phyloP scores from a whole-genome alignment of 1,140 invertebrate genomes.

The Caenorhabditis brenneri region DNA sequence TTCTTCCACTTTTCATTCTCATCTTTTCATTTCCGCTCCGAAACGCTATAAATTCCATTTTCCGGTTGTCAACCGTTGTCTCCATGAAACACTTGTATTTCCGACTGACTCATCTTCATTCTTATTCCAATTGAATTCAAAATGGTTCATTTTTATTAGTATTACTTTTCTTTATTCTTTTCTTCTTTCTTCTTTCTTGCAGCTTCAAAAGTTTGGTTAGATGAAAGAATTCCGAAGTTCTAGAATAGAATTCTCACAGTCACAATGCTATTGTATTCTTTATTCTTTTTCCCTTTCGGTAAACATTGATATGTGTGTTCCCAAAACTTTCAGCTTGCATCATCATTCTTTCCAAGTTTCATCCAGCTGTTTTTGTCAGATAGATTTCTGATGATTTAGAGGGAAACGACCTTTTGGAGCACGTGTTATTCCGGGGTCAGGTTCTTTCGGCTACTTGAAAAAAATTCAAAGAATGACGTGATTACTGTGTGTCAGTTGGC shows the following conservation, averaged over 20 bases:
- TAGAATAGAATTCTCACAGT: not conserved
- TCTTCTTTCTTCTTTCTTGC: not conserved
- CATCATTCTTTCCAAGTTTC: too few species aligned
- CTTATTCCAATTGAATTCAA: not conserved
- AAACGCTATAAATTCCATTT: constrained; percentile 20
- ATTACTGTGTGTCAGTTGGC: not conserved
- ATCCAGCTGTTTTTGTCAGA: too few species aligned
- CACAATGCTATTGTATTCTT: too few species aligned
- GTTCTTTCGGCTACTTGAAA: not conserved
- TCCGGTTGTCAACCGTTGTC: not conserved
- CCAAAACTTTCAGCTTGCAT: too few species aligned
- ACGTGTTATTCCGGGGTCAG: not conserved
- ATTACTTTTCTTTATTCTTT: too few species aligned
- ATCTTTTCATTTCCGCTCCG: not conserved
- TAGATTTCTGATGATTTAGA: too few species aligned
- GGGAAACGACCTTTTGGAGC: not conserved
- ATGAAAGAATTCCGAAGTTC: not conserved
- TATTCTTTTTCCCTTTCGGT: too few species aligned
- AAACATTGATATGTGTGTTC: too few species aligned
- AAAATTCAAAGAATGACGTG: not conserved
- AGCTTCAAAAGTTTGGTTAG: too few species aligned
- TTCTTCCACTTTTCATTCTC: not conserved
- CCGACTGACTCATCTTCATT: not conserved
- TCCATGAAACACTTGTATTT: not conserved
- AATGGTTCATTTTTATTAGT: not conserved